A percentile compares a stretch with the other conserved stretches of the same genome.
phyloP scores from a whole-genome alignment of 2,888 invertebrate genomes.

The Helobdella robusta region DNA sequence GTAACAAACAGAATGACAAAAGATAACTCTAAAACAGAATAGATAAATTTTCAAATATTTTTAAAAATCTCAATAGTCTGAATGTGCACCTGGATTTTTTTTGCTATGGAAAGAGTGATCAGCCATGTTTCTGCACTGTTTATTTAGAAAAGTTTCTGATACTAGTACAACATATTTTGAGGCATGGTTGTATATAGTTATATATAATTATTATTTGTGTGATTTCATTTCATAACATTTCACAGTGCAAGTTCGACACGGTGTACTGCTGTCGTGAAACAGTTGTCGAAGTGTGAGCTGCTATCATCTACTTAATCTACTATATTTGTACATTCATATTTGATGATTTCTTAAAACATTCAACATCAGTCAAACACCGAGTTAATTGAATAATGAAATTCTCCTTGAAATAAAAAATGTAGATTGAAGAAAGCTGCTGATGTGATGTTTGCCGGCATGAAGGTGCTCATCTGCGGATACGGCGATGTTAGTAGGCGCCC shows the following conservation, averaged over 20 bases:
- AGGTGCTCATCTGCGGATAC: constrained; percentile 95
- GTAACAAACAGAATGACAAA: no score
- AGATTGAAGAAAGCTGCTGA: constrained; percentile 90
- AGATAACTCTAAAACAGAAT: no score
- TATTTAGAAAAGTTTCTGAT: no score
- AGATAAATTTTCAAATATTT: no score
- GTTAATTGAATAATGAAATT: neutral
- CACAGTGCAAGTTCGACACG: constrained; percentile 38
- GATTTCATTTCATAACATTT: neutral
- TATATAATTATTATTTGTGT: no score
- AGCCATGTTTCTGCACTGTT: no score
- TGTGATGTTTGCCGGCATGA: constrained; percentile 98
- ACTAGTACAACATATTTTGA: no score
- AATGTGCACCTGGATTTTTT: no score
- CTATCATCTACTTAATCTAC: neutral
- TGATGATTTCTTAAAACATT: neutral
- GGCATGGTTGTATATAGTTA: no score
- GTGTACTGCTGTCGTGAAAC: constrained; percentile 65
- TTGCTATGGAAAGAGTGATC: no score
- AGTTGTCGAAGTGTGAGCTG: constrained; percentile 78
- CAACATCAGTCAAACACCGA: no score
- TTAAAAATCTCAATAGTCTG: no score
- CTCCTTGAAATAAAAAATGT: neutral
- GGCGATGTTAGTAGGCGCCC: constrained; percentile 64
- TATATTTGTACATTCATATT: neutral